Percentiles rank a stretch among this genome's conserved stretches.
These are phyloP conservation scores for Leuciscus waleckii DNA, from an alignment of 2,797 vertebrate genomes.

Conservation along the genomic window DNA sequence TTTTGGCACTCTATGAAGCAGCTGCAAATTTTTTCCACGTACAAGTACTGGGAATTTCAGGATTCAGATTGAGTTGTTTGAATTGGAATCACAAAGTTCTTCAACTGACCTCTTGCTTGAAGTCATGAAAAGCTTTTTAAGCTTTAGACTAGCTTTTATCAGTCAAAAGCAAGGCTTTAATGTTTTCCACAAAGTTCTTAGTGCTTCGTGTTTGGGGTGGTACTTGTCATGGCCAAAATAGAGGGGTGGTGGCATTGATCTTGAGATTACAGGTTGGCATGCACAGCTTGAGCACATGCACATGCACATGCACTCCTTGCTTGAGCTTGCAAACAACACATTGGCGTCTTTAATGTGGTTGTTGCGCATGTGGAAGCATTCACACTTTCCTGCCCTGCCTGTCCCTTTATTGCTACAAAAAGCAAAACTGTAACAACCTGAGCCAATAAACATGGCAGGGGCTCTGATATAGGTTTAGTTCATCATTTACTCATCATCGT, in stretches of 20 bases:
- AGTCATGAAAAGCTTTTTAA: constrained; percentile 37
- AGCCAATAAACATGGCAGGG: neutral
- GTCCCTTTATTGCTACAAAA: constrained; percentile 18
- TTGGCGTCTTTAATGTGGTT: constrained; percentile 75
- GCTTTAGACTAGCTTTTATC: constrained; percentile 64
- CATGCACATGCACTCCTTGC: too few species aligned
- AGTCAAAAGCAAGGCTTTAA: constrained; percentile 68
- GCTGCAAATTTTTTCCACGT: constrained; percentile 19
- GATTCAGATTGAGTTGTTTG: constrained; percentile 25
- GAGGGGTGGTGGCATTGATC: constrained; percentile 67
- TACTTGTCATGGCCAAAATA: constrained; percentile 55
- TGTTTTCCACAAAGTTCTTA: constrained; percentile 71
- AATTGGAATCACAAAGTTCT: neutral
- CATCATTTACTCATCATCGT: neutral
- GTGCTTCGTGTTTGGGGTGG: constrained; percentile 63
- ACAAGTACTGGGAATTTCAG: constrained; percentile 23
- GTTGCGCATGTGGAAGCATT: constrained; percentile 78
- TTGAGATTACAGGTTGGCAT: constrained; percentile 73
- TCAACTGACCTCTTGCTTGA: neutral
- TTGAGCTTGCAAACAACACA: constrained; percentile 39
- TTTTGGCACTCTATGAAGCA: constrained; percentile 2
- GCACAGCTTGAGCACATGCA: constrained; percentile 45
- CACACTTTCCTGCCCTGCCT: constrained; percentile 68
- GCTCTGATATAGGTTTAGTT: neutral
- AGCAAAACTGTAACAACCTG: neutral